These are phyloP conservation scores for Hippotragus niger DNA, from an alignment of 2,113 vertebrate genomes.

Conservation along the genomic window DNA sequence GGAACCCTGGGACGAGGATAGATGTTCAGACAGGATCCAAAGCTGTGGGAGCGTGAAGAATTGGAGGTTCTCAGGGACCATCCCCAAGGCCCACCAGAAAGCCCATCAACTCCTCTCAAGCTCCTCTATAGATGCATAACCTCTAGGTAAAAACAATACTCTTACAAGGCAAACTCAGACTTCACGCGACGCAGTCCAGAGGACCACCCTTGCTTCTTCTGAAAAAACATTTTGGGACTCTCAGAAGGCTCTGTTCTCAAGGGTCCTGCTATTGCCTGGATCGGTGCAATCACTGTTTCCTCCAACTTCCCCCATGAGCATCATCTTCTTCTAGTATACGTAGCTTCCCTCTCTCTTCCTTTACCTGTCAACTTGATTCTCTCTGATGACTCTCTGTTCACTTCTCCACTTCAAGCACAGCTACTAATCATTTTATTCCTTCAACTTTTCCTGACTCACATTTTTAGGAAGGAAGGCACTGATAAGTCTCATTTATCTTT, in stretches of 20 bases:
- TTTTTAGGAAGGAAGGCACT: neutral
- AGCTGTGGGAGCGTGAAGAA: neutral
- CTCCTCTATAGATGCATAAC: neutral
- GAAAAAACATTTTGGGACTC: accelerated
- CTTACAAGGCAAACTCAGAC: neutral
- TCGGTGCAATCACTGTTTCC: accelerated
- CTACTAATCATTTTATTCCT: neutral
- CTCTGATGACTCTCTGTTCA: accelerated
- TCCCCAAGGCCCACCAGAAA: neutral
- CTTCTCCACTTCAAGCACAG: neutral
- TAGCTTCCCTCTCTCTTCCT: neutral
- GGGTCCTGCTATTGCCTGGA: neutral
- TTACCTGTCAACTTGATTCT: accelerated
- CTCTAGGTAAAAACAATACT: neutral
- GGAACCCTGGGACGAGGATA: neutral
- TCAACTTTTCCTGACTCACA: neutral
- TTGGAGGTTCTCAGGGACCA: conserved; percentile 33
- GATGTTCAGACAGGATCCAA: conserved; percentile 41
- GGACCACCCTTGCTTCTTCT: neutral
- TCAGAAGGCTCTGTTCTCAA: neutral
- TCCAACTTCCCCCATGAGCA: accelerated
- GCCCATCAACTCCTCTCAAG: neutral
- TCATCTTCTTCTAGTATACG: neutral
- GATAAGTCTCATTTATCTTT: neutral
- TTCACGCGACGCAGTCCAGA: neutral